Evolutionary conservation across 2,888 invertebrate genomes (phyloP).

Genomic region (Graphium colonna): DNA sequence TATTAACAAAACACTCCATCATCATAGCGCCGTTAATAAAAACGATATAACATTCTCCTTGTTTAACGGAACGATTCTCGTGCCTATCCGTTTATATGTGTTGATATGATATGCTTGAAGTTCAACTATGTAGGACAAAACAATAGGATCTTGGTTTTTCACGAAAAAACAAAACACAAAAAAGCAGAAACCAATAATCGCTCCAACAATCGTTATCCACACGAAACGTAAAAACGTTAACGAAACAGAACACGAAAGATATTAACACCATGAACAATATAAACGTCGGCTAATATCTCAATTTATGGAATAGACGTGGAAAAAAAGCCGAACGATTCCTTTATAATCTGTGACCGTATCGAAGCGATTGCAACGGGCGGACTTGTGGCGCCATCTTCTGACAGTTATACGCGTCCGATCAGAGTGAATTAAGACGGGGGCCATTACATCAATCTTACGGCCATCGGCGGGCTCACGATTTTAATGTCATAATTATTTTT

Average conservation of each 20-base stretch:
- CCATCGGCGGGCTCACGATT: constrained; percentile 9
- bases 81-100: no score
- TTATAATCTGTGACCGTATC: constrained; percentile 52
- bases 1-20: no score
- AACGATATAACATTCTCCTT: no score
- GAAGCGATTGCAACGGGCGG: constrained; percentile 41
- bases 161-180: neutral
- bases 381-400: constrained; percentile 58
- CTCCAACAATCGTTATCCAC: constrained; percentile 22
- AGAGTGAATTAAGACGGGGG: constrained; percentile 14
- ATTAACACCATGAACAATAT: constrained; percentile 26
- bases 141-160: no score
- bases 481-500: constrained; percentile 22
- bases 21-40: no score
- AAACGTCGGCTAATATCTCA: constrained; percentile 32
- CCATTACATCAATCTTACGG: constrained; percentile 16
- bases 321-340: constrained; percentile 39
- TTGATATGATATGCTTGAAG: no score
- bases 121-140: no score
- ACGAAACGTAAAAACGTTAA: constrained; percentile 33
- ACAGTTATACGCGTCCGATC: constrained; percentile 33
- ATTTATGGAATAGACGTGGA: constrained; percentile 40
- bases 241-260: constrained; percentile 29
- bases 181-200: neutral
- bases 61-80: no score